These are phyloP conservation scores for Thalassoma bifasciatum DNA, from an alignment of 2,113 vertebrate genomes.

Conservation along the genomic window DNA sequence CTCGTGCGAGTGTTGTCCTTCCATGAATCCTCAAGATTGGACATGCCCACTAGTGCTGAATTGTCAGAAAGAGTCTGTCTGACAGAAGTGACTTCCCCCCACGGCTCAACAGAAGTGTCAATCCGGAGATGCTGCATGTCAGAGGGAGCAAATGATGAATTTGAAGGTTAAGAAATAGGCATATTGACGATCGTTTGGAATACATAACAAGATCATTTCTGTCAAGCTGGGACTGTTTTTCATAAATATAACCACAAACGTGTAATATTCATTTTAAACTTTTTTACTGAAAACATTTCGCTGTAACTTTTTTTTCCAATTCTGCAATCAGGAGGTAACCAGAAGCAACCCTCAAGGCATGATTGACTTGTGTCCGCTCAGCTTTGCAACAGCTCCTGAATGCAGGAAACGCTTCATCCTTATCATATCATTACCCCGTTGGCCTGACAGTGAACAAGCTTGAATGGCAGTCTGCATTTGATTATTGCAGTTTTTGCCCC, in stretches of 20 bases:
- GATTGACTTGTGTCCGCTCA: slow-evolving; percentile 15
- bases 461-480: slow-evolving; percentile 11
- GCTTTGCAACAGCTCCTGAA: slow-evolving; percentile 13
- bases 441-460: slow-evolving; percentile 34
- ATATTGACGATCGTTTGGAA: slow-evolving; percentile 61
- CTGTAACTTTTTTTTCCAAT: slow-evolving; percentile 7
- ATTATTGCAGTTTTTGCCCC: slow-evolving; percentile 37
- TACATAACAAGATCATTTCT: slow-evolving; percentile 41
- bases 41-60: slow-evolving; percentile 67
- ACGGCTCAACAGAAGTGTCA: slow-evolving; percentile 70
- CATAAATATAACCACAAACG: slow-evolving; percentile 24
- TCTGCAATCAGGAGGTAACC: slow-evolving; percentile 33
- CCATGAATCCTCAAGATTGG: slow-evolving; percentile 52
- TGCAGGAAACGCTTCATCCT: slow-evolving; percentile 28
- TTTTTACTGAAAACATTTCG: slow-evolving; percentile 2
- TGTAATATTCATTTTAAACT: slow-evolving; percentile 25
- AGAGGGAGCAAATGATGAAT: slow-evolving; percentile 49
- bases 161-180: slow-evolving; percentile 75
- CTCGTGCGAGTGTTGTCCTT: slow-evolving; percentile 51
- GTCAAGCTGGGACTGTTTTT: slow-evolving; percentile 5
- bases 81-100: slow-evolving; percentile 56
- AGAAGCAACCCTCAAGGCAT: slow-evolving; percentile 42
- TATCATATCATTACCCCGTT: slow-evolving; percentile 33
- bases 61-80: slow-evolving; percentile 77
- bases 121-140: slow-evolving; percentile 60